A percentile compares a stretch with the other conserved stretches of the same genome.
These are phyloP conservation scores for Diploscapter pachys DNA, from an alignment of 1,140 invertebrate species.

Conservation along the genomic window DNA sequence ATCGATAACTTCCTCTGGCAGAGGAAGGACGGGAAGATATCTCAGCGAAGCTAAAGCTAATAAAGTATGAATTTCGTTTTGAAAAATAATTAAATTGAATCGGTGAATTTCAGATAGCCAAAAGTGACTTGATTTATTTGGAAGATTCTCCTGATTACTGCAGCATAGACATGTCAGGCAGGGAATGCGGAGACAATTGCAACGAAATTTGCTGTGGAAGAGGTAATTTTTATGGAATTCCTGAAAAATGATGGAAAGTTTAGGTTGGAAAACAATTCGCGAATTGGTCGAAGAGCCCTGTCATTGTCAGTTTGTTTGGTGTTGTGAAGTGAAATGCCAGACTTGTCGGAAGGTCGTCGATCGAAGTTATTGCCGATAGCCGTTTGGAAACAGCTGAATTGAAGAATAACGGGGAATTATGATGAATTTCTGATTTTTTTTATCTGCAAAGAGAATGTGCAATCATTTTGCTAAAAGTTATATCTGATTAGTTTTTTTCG, in stretches of 20 bases:
- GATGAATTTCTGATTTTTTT: too few relatives aligned
- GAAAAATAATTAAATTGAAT: conserved; percentile 11
- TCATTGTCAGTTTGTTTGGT: conserved; percentile 71
- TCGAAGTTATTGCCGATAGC: conserved; percentile 34
- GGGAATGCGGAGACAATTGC: conserved; percentile 68
- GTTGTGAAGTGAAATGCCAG: conserved; percentile 71
- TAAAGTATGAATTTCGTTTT: conserved; percentile 8
- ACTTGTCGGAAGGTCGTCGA: conserved; percentile 60
- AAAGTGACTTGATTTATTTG: conserved; percentile 66
- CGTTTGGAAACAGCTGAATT: too few relatives aligned
- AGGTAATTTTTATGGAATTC: conserved; percentile 7
- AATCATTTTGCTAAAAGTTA: too few relatives aligned
- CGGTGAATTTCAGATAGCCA: not conserved
- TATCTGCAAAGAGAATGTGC: too few relatives aligned
- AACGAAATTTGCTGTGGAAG: conserved; percentile 57
- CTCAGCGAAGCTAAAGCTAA: conserved; percentile 10
- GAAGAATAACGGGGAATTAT: too few relatives aligned
- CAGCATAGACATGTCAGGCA: conserved; percentile 49
- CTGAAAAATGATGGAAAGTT: conserved; percentile 39
- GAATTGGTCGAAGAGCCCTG: conserved; percentile 62
- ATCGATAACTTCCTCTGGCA: conserved; percentile 5
- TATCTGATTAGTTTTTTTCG: too few relatives aligned
- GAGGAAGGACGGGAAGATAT: conserved; percentile 22
- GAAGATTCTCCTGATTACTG: conserved; percentile 71
- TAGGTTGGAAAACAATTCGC: conserved; percentile 6